phyloP scores from a whole-genome alignment of 2,888 invertebrate genomes.

The Erebia ligea region DNA sequence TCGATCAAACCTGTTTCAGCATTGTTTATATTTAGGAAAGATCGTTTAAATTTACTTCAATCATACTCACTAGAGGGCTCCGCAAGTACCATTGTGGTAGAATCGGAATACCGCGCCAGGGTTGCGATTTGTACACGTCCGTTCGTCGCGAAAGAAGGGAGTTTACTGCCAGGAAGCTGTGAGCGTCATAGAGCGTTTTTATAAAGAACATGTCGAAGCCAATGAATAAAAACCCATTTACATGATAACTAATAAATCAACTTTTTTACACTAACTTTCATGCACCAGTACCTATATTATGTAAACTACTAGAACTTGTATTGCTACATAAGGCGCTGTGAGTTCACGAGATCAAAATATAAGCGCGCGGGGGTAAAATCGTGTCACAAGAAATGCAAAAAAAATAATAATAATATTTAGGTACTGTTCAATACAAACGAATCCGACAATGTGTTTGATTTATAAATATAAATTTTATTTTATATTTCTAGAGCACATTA shows the following conservation, averaged over 20 bases:
- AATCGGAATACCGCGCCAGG: slow-evolving; percentile 59
- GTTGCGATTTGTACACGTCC: slow-evolving; percentile 47
- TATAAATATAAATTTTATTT: no score
- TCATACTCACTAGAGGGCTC: slow-evolving; percentile 53
- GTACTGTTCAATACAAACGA: no score
- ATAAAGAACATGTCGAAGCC: slow-evolving; percentile 17
- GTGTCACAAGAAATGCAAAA: no score
- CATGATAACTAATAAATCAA: background rate
- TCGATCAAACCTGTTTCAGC: slow-evolving; percentile 6
- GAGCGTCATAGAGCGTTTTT: slow-evolving; percentile 38
- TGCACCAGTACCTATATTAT: background rate
- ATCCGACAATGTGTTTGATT: no score
- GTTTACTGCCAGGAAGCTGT: slow-evolving; percentile 47
- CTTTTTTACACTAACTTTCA: background rate
- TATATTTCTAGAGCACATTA: no score
- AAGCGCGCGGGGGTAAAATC: no score
- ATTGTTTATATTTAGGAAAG: background rate
- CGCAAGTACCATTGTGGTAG: slow-evolving; percentile 58
- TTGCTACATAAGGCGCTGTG: no score
- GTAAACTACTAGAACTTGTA: background rate
- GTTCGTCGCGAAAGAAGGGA: slow-evolving; percentile 39
- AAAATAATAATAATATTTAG: no score
- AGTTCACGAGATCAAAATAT: no score
- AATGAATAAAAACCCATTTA: slow-evolving; percentile 5
- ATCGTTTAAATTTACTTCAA: background rate